Evolutionary conservation across 2,113 vertebrate genomes (phyloP), one percentile per base, ranked within the genome.

Genomic region (Cyanocitta stelleri): DNA sequence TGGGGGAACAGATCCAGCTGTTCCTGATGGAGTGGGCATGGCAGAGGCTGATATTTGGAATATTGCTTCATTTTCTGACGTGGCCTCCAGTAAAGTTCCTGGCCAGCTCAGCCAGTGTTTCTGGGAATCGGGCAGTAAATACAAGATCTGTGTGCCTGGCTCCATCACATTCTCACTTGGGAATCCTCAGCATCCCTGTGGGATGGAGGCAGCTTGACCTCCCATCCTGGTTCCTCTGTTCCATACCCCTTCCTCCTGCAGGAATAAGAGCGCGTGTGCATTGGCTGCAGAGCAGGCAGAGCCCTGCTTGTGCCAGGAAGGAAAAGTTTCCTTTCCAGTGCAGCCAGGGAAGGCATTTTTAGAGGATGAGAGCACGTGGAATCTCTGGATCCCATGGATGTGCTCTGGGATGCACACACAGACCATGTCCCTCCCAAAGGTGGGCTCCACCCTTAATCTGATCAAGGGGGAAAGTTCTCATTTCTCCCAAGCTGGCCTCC

Each of bases 211-310:
- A 35, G 46, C 51, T 48, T 30, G 3, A 59, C 11, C 37, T 89
- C 62, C 68, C 3, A 3, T 56, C 54, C 52, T 0, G 0, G 35
- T 41, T 80, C 43, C 51, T 58, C 48, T 29, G 55, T 16, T 32
- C 78, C 12, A 3, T 6, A 16, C 8, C 41, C 48, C 15, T 55
- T 56, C 1, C 2, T 61, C 49, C 15, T 6, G n/a, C 30, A 72
- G 59, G 23, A 63, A 8, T 16, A 8, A 22, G 11, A 9, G 29
- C 1, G 2, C 4, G 30, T 13, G 46, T 18, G 27, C 43, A 0
- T 8, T 46, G 66, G 49, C 54, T 66, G n/a, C 61, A 24, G 82
- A 74, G 52, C 74, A 26, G n/a, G 49, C 81, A 52, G 67, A 73
- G 63, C 56, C 55, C 46, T 48, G 7, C 39, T 48, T 0, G 4